Conservation (phyloP, 2,888 invertebrate genomes). For the Auanema freiburgensis region DNA sequence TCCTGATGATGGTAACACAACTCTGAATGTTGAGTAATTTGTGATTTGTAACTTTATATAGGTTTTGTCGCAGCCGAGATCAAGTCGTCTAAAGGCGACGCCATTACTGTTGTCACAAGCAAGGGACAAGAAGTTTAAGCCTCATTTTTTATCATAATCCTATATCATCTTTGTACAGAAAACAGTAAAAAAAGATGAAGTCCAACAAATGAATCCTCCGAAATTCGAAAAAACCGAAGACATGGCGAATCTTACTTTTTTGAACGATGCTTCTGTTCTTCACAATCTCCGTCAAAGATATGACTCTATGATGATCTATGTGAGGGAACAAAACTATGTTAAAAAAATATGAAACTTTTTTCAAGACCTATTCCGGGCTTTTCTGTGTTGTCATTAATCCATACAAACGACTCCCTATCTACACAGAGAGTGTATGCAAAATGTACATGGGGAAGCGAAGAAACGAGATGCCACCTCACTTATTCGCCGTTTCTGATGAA, state of each 20-base stretch:
- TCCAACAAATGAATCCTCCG: slow-evolving; percentile 90
- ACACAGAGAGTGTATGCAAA: slow-evolving; percentile 61
- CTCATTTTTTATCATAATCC: not conserved
- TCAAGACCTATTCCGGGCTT: slow-evolving; percentile 62
- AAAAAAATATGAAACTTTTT: not conserved
- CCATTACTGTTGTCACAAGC: slow-evolving; percentile 87
- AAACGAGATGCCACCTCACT: slow-evolving; percentile 74
- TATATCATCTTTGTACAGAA: slow-evolving; percentile 48
- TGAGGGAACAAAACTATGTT: slow-evolving; percentile 24
- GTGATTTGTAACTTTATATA: slow-evolving; percentile 74
- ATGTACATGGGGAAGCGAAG: slow-evolving; percentile 46
- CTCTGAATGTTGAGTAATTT: not conserved
- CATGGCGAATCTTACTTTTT: slow-evolving; percentile 66
- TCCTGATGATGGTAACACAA: slow-evolving; percentile 92
- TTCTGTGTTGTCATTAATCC: slow-evolving; percentile 64
- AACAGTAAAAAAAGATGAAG: slow-evolving; percentile 63
- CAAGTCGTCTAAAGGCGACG: slow-evolving; percentile 89
- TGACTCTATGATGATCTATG: slow-evolving; percentile 65
- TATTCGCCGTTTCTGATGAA: slow-evolving; percentile 94
- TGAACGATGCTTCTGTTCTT: slow-evolving; percentile 98
- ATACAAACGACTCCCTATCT: slow-evolving; percentile 63
- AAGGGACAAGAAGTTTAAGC: slow-evolving; percentile 83
- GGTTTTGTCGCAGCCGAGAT: slow-evolving; percentile 96
- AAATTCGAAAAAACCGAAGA: slow-evolving; percentile 87
- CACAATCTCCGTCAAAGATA: slow-evolving; percentile 98